A percentile compares a stretch with the other conserved stretches of the same genome.
phyloP scores from a whole-genome alignment of 92 coral and sea anemone species.

The Blastomussa wellsi region DNA sequence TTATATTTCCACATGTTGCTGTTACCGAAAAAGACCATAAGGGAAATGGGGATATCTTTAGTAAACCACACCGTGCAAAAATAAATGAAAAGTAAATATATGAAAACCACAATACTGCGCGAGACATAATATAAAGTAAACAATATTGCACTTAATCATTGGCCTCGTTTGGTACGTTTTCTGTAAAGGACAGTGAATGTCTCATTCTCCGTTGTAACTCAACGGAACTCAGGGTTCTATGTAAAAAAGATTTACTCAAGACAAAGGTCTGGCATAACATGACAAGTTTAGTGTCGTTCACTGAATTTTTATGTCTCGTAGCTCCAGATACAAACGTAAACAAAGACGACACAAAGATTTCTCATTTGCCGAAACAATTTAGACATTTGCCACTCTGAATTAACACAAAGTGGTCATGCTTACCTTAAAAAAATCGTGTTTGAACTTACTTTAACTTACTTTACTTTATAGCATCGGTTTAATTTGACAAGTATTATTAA shows the following conservation, averaged over 20 bases:
- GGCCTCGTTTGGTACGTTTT: neutral
- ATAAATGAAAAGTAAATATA: constrained; percentile 38
- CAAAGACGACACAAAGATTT: constrained; percentile 6
- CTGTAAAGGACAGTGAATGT: neutral
- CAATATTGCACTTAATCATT: constrained; percentile 5
- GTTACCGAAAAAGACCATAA: neutral
- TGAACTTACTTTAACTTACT: neutral
- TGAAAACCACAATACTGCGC: constrained; percentile 9
- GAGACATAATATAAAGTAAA: constrained; percentile 29
- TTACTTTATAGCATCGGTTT: neutral
- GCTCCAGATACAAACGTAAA: neutral
- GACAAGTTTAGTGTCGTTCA: neutral
- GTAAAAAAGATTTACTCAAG: neutral
- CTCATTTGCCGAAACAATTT: neutral
- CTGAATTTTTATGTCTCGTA: neutral
- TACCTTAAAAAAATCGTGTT: neutral
- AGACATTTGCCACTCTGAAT: neutral
- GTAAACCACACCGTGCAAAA: constrained; percentile 19
- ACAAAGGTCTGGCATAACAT: constrained; percentile 4
- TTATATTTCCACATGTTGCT: neutral
- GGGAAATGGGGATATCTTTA: neutral
- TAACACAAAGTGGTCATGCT: constrained; percentile 3
- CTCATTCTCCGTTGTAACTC: neutral
- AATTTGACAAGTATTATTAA: neutral
- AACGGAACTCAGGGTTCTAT: neutral